Evolutionary conservation across 2,888 invertebrate species (phyloP).

Genomic region (Thymelicus sylvestris): DNA sequence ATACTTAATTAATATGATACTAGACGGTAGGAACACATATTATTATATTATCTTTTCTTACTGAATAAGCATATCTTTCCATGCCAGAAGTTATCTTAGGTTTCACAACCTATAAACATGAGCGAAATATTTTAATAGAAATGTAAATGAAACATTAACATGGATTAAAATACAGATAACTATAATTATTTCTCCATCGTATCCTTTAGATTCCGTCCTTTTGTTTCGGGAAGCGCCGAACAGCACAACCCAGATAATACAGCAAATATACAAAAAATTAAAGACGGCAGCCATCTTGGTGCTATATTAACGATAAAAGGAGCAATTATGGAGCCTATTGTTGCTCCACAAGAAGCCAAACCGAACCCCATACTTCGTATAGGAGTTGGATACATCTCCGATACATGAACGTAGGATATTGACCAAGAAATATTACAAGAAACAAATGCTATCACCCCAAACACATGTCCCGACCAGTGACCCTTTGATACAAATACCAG

Average conservation of each 20-base stretch:
- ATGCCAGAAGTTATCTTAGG: no score
- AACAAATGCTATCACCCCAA: conserved; percentile 52
- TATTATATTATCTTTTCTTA: no score
- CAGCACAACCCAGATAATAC: conserved; percentile 56
- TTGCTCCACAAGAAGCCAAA: conserved; percentile 54
- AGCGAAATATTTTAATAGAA: no score
- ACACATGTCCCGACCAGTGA: conserved; percentile 49
- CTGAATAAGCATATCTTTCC: no score
- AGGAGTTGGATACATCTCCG: conserved; percentile 65
- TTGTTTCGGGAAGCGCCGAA: conserved; percentile 63
- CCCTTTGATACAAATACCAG: conserved; percentile 5
- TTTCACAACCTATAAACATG: no score
- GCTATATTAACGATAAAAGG: conserved; percentile 59
- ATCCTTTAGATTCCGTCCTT: conserved; percentile 60
- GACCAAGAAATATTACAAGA: conserved; percentile 48
- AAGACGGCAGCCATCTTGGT: conserved; percentile 58
- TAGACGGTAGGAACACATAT: no score
- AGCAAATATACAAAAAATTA: conserved; percentile 56
- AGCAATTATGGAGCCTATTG: conserved; percentile 60
- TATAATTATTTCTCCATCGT: conserved; percentile 47
- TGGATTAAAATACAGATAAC: no score
- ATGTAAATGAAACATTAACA: no score
- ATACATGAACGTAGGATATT: conserved; percentile 54
- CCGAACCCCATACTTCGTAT: conserved; percentile 64
- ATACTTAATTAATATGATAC: no score